These are phyloP conservation scores for Psophia crepitans DNA, from an alignment of 2,113 vertebrate species.

Conservation along the genomic window DNA sequence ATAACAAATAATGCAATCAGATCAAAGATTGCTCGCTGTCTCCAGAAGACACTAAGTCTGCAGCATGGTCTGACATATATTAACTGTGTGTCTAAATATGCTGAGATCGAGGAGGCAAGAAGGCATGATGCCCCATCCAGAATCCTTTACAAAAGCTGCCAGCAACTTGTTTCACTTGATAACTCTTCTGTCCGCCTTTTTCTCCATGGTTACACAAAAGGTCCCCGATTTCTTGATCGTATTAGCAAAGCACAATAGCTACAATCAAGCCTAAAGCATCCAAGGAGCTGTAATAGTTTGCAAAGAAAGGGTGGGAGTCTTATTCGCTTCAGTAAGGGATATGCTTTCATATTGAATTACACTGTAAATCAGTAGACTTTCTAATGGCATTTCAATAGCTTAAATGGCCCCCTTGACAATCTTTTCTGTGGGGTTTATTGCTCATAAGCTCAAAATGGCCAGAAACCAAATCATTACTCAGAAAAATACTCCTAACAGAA, in stretches of 20 bases:
- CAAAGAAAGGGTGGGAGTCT: slow-evolving; percentile 33
- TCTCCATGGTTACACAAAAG: slow-evolving; percentile 28
- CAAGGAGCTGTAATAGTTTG: slow-evolving; percentile 13
- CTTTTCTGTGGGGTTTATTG: slow-evolving; percentile 18
- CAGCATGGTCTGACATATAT: not conserved
- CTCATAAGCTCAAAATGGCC: slow-evolving; percentile 21
- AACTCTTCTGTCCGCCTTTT: not conserved
- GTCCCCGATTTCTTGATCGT: not conserved
- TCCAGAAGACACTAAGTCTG: not conserved
- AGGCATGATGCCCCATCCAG: not conserved
- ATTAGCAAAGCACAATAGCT: slow-evolving; percentile 34
- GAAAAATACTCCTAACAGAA: slow-evolving; percentile 23
- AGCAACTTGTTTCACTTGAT: not conserved
- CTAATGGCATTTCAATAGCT: slow-evolving; percentile 49
- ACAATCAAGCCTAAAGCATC: slow-evolving; percentile 10
- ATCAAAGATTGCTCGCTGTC: not conserved
- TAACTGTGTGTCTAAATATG: not conserved
- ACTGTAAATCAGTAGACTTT: slow-evolving; percentile 32
- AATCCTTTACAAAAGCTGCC: not conserved
- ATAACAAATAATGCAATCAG: not conserved
- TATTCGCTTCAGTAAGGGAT: slow-evolving; percentile 16
- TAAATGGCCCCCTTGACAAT: not conserved
- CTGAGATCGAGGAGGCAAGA: not conserved
- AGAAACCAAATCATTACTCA: slow-evolving; percentile 26
- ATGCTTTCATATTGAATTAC: slow-evolving; percentile 42